Evolutionary conservation across 2,888 invertebrate genomes (phyloP).

Genomic region (Minunthozetes semirufus): DNA sequence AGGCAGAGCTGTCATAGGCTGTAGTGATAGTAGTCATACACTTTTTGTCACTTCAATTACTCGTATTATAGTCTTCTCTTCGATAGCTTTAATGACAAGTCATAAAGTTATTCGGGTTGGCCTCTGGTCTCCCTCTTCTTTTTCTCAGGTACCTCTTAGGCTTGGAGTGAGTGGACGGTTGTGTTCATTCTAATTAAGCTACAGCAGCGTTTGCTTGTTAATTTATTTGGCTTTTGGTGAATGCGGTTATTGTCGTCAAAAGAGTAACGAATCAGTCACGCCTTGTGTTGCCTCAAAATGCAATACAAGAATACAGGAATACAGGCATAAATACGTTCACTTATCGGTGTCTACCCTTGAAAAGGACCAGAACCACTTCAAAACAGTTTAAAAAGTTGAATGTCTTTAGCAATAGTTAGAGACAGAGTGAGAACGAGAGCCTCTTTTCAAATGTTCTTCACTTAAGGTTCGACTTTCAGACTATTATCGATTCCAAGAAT

Average conservation of each 20-base stretch:
- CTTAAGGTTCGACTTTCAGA: neutral
- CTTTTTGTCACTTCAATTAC: conserved; percentile 26
- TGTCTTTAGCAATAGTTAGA: neutral
- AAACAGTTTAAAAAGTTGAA: conserved; percentile 23
- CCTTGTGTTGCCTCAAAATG: conserved; percentile 28
- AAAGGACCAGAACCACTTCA: conserved; percentile 14
- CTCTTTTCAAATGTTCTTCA: neutral
- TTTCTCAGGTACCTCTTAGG: neutral
- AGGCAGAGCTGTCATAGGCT: conserved; percentile 4
- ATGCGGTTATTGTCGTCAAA: conserved; percentile 31
- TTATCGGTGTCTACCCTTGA: conserved; percentile 15
- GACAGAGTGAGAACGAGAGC: conserved; percentile 5
- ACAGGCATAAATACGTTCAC: neutral
- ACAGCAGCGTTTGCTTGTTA: conserved; percentile 22
- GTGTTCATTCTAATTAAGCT: conserved; percentile 28
- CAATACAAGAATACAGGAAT: neutral
- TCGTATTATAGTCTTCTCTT: conserved; percentile 1
- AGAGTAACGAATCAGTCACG: conserved; percentile 27
- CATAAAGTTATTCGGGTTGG: conserved; percentile 10
- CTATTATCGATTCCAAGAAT: conserved; percentile 25
- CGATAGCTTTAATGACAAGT: conserved; percentile 11
- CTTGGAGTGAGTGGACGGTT: neutral
- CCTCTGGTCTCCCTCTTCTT: conserved; percentile 9
- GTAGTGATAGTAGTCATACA: neutral
- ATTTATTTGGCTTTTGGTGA: conserved; percentile 24